Evolutionary conservation across 2,113 vertebrate species (phyloP), one percentile per base, ranked within the genome.

Genomic region (Phycodurus eques): DNA sequence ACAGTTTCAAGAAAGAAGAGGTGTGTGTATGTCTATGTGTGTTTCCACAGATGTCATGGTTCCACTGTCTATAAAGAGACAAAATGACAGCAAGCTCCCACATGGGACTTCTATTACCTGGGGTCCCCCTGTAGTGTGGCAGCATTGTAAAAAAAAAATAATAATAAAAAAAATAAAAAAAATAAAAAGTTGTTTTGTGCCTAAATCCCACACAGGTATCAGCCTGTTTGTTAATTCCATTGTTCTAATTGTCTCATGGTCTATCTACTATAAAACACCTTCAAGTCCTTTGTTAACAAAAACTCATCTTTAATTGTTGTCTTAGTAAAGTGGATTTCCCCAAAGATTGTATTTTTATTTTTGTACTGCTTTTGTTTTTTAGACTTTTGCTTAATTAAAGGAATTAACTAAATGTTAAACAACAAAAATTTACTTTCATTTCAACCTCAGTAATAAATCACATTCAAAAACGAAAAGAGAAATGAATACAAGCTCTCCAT

Each of bases 31-130:
- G 20, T n/a, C 12, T 17, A 2, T 49, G 43, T 79, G 66, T 76
- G 66, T 78, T 61, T 67, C 42, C 60, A 47, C n/a, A 69, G 27
- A 67, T 76, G 70, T 80, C 68, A 80, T 49, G 15, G 51, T 35
- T 78, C 42, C 43, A 63, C 17, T 71, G 65, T 71, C 20, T 63
- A 22, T 43, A 46, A 75, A 70, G 67, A 71, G 53, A 73, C 68
- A 80, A 72, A 70, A 79, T 39, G n/a, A 71, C 47, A 67, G 56
- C 60, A 74, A 63, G 42, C 42, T 51, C 27, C 53, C 22, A 71
- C 57, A 20, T 59, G 42, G 43, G 39, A 74, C 49, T 76, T 68
- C 15, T 44, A 35, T 72, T 56, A 73, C 53, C 62, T 79, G 74
- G 65, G 57, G 22, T 67, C 39, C 65, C 76, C 22, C 66, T 53